A percentile compares a stretch with the other conserved stretches of the same genome.
phyloP scores from a whole-genome alignment of 2,113 vertebrate species.

The Heterotilapia buettikoferi region DNA sequence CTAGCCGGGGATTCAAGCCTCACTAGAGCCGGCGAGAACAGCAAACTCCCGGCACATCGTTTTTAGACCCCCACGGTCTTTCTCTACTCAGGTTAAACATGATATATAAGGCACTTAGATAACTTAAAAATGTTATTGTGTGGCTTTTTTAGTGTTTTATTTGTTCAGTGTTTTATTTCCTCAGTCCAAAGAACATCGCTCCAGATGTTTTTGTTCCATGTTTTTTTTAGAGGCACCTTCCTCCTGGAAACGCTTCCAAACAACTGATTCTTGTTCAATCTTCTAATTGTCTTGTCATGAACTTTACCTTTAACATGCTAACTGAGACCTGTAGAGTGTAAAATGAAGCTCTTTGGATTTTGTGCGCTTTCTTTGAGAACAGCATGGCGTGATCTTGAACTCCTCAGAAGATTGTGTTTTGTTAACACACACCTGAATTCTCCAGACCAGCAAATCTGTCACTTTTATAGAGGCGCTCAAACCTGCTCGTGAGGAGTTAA shows the following conservation, averaged over 20 bases:
- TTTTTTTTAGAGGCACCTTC: not conserved
- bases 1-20: not conserved
- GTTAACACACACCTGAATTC: not conserved
- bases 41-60: fast-evolving
- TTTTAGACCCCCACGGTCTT: not conserved
- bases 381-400: fast-evolving
- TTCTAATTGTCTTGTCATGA: not conserved
- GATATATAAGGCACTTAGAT: not conserved
- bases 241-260: not conserved
- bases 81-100: fast-evolving
- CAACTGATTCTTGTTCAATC: fast-evolving
- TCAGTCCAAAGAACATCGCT: not conserved
- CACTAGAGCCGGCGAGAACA: not conserved
- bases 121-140: fast-evolving
- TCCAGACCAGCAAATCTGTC: not conserved
- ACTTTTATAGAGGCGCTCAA: not conserved
- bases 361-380: fast-evolving
- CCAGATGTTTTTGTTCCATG: not conserved
- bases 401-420: not conserved
- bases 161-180: not conserved
- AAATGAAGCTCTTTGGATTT: fast-evolving
- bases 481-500: not conserved
- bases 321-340: not conserved
- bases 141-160: not conserved
- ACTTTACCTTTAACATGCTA: not conserved